Percentiles rank a stretch among this genome's conserved stretches.
These are phyloP conservation scores for Ceyx melanurus DNA, from an alignment of 2,113 vertebrate species.

Conservation along the genomic window DNA sequence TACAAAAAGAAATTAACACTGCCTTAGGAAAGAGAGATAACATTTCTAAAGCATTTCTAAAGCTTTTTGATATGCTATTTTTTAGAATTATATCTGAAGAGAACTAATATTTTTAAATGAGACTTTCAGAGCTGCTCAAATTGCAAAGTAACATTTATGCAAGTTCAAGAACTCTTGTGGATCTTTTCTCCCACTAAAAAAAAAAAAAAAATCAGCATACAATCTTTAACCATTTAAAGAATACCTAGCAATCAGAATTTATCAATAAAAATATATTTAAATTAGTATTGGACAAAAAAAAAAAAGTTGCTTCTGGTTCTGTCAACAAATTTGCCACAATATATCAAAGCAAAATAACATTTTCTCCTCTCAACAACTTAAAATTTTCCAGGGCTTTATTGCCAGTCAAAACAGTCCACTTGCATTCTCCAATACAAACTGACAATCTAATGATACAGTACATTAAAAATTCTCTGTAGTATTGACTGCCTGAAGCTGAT, in stretches of 20 bases:
- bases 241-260: neutral
- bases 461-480: slow-evolving; percentile 75
- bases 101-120: slow-evolving; percentile 79
- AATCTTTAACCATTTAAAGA: neutral
- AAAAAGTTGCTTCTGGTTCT: neutral
- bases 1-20: slow-evolving; percentile 84
- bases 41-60: slow-evolving; percentile 79
- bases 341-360: neutral
- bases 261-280: neutral
- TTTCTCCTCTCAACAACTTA: slow-evolving; percentile 15
- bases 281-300: neutral
- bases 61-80: slow-evolving; percentile 76
- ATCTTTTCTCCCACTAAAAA: slow-evolving; percentile 4
- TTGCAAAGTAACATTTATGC: slow-evolving; percentile 45
- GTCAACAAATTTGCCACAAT: neutral
- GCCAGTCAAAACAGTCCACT: slow-evolving; percentile 50
- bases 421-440: slow-evolving; percentile 75
- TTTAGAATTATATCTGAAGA: slow-evolving; percentile 75
- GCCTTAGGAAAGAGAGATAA: slow-evolving; percentile 80
- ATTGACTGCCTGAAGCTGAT: slow-evolving; percentile 76
- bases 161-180: slow-evolving; percentile 39
- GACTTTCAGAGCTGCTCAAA: slow-evolving; percentile 57
- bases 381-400: slow-evolving; percentile 60
- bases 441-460: slow-evolving; percentile 74
- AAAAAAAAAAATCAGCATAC: neutral